These are phyloP conservation scores for Athalia circularis DNA, from an alignment of 2,888 invertebrate species.

Conservation along the genomic window DNA sequence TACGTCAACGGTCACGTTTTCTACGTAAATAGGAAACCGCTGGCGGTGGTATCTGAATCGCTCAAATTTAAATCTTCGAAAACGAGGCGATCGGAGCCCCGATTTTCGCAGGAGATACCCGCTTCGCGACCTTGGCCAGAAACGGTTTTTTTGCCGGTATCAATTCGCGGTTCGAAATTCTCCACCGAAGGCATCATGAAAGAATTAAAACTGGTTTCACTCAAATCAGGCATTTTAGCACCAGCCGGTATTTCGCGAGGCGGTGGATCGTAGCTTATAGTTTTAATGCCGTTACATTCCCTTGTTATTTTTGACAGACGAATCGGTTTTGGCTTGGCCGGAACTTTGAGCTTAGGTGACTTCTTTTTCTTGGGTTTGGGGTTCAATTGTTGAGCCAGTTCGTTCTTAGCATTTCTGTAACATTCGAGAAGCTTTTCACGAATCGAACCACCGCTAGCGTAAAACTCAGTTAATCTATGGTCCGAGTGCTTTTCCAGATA, in stretches of 20 bases:
- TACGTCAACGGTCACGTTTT: neutral
- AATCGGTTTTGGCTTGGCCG: neutral
- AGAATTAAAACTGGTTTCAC: slow-evolving; percentile 51
- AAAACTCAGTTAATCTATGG: neutral
- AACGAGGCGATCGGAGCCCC: neutral
- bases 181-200: neutral
- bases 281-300: slow-evolving; percentile 58
- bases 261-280: slow-evolving; percentile 58
- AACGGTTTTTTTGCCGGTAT: neutral
- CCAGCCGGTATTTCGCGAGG: slow-evolving; percentile 24
- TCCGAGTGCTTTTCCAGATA: slow-evolving; percentile 18
- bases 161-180: slow-evolving; percentile 28
- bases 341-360: neutral
- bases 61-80: slow-evolving; percentile 46
- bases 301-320: slow-evolving; percentile 44
- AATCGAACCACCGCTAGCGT: neutral
- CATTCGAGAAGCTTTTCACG: slow-evolving; percentile 29
- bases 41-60: slow-evolving; percentile 34
- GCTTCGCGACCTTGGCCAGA: neutral
- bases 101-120: slow-evolving; percentile 1
- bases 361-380: neutral
- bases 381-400: slow-evolving; percentile 10
- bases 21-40: neutral
- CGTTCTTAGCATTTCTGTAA: slow-evolving; percentile 13
- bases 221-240: slow-evolving; percentile 53